phyloP scores from a whole-genome alignment of 2,113 vertebrate species.

The Nicator chloris region DNA sequence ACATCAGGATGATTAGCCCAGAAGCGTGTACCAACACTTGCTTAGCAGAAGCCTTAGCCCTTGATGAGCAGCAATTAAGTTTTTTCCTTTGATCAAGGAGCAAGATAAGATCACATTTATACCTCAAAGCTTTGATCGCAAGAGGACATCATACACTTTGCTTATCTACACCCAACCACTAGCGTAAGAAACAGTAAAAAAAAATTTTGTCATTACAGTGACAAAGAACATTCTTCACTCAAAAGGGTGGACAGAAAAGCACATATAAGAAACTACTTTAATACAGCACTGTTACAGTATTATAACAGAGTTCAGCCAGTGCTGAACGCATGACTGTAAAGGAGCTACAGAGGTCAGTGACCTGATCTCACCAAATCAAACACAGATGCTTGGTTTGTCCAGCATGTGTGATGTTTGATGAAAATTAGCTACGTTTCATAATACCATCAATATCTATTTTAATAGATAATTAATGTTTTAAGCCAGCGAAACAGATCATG shows the following conservation, averaged over 20 bases:
- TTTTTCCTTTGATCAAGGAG: constrained; percentile 45
- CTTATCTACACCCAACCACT: not conserved
- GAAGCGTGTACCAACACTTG: not conserved
- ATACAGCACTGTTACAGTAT: not conserved
- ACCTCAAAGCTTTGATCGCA: constrained; percentile 13
- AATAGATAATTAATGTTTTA: not conserved
- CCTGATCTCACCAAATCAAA: not conserved
- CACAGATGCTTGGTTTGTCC: not conserved
- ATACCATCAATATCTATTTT: not conserved
- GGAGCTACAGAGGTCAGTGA: not conserved
- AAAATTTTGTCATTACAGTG: not conserved
- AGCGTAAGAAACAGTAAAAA: not conserved
- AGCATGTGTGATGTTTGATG: not conserved
- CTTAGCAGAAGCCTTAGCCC: constrained; percentile 5
- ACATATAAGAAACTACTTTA: not conserved
- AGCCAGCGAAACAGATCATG: not conserved
- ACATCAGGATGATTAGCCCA: constrained; percentile 1
- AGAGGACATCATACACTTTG: not conserved
- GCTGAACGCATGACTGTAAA: not conserved
- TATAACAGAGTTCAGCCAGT: not conserved
- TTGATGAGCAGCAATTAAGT: constrained; percentile 39
- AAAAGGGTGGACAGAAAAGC: not conserved
- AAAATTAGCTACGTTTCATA: not conserved
- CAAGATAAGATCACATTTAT: constrained; percentile 38
- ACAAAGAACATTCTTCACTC: not conserved